Conservation (phyloP, 2,797 vertebrate genomes). For the Holocentrus rufus region DNA sequence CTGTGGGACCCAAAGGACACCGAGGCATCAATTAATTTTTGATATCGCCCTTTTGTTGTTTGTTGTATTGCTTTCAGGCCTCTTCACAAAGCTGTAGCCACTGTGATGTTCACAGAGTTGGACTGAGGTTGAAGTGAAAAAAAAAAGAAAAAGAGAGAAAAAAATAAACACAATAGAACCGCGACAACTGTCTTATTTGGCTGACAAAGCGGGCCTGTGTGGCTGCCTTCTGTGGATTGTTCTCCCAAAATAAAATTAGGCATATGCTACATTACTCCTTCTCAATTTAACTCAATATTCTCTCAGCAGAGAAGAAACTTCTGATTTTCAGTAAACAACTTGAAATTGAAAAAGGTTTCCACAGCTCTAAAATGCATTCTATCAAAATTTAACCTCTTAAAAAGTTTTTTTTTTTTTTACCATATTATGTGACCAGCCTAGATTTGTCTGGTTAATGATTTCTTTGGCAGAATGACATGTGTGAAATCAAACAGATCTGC, state of each 20-base stretch:
- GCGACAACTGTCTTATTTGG: conserved; percentile 10
- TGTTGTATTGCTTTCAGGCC: conserved; percentile 37
- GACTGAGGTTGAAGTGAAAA: conserved; percentile 28
- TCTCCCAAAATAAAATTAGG: conserved; percentile 18
- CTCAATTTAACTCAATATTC: conserved; percentile 45
- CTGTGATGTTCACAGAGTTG: conserved; percentile 3
- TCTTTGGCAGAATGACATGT: conserved; percentile 23
- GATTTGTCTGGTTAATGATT: conserved; percentile 22
- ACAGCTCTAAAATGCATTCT: conserved; percentile 30
- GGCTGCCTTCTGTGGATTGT: conserved; percentile 25
- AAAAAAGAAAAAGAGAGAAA: neutral
- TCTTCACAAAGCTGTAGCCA: conserved; percentile 20
- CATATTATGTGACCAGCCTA: conserved; percentile 34
- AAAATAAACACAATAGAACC: conserved; percentile 19
- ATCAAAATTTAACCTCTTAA: conserved; percentile 15
- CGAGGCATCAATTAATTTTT: conserved; percentile 42
- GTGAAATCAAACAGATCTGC: conserved; percentile 55
- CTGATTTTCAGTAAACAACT: conserved; percentile 37
- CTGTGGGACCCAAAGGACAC: conserved; percentile 37
- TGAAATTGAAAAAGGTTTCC: conserved; percentile 42
- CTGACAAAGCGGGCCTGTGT: neutral
- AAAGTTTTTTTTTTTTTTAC: neutral
- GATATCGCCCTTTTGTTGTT: conserved; percentile 46
- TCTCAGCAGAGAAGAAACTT: conserved; percentile 11
- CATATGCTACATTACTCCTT: conserved; percentile 7